Base-by-base conservation (phyloP, 2,113 vertebrate species). In the Rhipidura dahli region DNA sequence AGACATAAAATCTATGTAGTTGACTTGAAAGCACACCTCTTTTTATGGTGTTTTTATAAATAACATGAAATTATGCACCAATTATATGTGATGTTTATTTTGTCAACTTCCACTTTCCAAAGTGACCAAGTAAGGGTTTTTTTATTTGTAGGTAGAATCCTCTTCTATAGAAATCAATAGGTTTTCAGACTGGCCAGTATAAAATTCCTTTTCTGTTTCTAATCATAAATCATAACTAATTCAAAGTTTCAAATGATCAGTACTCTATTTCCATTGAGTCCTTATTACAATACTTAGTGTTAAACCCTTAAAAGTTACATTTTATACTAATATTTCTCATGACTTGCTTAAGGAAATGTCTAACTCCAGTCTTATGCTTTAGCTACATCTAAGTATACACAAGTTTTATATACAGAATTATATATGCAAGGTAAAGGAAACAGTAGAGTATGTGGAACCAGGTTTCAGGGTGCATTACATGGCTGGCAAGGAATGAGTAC, bases 51-150 rank as follows among this genome's bases (percentile, higher is more conserved):
- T 91, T 97, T 94, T 94, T 47, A 92, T 81, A 93, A 87, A 92
- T 90, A 95, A 93, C 70, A 90, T 51, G 20, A 83, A 96, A 89
- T 86, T 83, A 89, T 93, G 80, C 47, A 45, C 64, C 66, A 69
- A 42, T 95, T 91, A 83, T 49, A 27, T 54, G 37, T 54, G 40
- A 60, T 91, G 88, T 92, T 96, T 96, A 87, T 95, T 96, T 78
- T 95, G 85, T 50, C 88, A 96, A 89, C 91, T 93, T 94, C 27
- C 40, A 76, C 28, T 93, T 91, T 95, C 60, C 60, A 70, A 45
- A 85, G 42, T 61, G 61, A 77, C 20, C 23, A 49, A 45, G 44
- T 53, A 84, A 89, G 44, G 54, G 44, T 61, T 93, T 95, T 66
- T 66, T 27, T 33, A 56, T 69, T 80, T 81, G 37, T 78, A 71